Evolutionary conservation across 2,797 vertebrate genomes (phyloP).

Genomic region (Chrysocyon brachyurus): DNA sequence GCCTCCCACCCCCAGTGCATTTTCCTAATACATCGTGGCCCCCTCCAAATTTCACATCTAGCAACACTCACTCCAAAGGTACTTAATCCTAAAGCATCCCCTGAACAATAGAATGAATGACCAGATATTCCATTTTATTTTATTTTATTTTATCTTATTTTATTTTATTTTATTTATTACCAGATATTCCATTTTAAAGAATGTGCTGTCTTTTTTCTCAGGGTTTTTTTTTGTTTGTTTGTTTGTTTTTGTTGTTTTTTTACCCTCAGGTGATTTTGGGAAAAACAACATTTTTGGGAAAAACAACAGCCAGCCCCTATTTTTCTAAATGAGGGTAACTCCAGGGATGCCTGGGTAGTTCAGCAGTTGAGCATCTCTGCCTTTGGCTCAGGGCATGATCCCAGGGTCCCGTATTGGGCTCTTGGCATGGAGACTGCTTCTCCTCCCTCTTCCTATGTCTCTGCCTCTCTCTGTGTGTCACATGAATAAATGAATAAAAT

Average conservation of each 20-base stretch:
- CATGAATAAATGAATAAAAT: no score
- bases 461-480: no score
- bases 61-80: neutral
- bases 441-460: no score
- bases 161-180: no score
- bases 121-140: neutral
- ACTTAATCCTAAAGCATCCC: neutral
- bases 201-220: neutral
- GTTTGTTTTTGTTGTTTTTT: neutral
- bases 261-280: neutral
- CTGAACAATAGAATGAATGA: neutral
- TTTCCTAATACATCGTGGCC: neutral
- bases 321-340: neutral
- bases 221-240: no score
- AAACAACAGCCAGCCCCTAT: neutral
- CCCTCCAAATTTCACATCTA: neutral
- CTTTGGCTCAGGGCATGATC: no score
- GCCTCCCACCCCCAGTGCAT: accelerated
- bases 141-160: no score
- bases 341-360: no score
- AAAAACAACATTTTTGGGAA: neutral
- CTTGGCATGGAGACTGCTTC: no score
- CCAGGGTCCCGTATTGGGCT: no score
- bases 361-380: no score
- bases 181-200: neutral